Base-by-base conservation (phyloP, 2,888 invertebrate genomes). In the Tanytarsus gracilentus region DNA sequence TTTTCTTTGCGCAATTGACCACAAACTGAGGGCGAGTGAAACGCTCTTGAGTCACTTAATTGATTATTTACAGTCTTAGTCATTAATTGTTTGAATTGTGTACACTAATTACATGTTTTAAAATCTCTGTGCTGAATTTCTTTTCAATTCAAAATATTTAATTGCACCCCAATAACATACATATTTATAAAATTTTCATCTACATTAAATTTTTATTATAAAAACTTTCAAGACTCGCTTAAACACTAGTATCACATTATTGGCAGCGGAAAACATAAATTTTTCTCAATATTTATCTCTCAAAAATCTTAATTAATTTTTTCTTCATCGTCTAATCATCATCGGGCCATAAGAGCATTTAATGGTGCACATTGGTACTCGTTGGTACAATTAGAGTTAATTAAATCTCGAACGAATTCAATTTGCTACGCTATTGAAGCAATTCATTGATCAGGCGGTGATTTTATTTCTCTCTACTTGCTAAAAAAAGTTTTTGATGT, bases 181-280 rank as follows among this genome's bases (percentile, higher is more conserved):
- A 40, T 56, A 23, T 11, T 16, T 1, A 11, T 44, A 23, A 23
- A 44, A 44, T 44, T 23, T 44, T 18, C 21, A 44, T 44, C 11
- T 44, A 23, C 18, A 44, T 44, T 44, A 44, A 44, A 44, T 44
- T 21, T 44, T 23, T 44, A 18, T 44, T 23, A 18, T 23, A 44
- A 7, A 44, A 8, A 6, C 8, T 21, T 58, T 58, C 29, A 21
- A 30, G 25, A n/a, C n/a, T n/a, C n/a, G 14, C 48, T 58, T 56
- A 56, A 58, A 58, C 21, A 44, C 30, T 58, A 58, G 48, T 58
- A 58, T 58, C 58, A 58, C 58, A 58, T 58, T 44, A 48, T 56
- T 36, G 40, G 49, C 30, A 30, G 23, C 36, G 33, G 25, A 58
- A 39, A 56, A 36, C n/a, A 3, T 11, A 18, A 21, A 53, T 39